Conservation (phyloP, 2,888 invertebrate species). For the Hetaerina titia region DNA sequence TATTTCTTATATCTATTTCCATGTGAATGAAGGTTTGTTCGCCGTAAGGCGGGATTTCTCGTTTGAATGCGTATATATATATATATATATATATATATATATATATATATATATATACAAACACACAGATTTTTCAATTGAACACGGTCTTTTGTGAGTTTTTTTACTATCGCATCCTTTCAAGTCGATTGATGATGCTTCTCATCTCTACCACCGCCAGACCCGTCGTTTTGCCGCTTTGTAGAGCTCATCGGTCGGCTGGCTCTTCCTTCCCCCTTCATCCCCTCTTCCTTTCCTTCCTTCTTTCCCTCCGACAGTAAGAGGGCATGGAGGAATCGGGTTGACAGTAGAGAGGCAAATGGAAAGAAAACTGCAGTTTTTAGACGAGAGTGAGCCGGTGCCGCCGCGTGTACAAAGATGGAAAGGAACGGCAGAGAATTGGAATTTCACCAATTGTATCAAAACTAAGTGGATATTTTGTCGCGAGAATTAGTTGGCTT, state of each 20-base stretch:
- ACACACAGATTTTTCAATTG: background rate
- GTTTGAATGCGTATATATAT: no score
- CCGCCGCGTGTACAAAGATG: background rate
- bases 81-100: no score
- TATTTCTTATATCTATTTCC: no score
- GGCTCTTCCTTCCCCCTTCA: background rate
- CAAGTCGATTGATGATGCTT: constrained; percentile 14
- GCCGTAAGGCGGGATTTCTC: no score
- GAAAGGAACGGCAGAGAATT: background rate
- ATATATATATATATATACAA: no score
- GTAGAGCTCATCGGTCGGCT: background rate
- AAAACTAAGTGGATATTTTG: no score
- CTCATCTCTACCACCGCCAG: background rate
- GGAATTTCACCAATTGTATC: background rate
- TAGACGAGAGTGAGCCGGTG: background rate
- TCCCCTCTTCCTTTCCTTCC: background rate
- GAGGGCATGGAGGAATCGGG: background rate
- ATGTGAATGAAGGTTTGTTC: no score
- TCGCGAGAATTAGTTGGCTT: no score
- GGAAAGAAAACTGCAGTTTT: background rate
- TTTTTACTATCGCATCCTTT: constrained; percentile 43
- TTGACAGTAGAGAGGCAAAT: background rate
- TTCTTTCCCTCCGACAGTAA: background rate
- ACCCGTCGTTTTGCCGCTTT: background rate
- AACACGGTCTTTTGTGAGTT: background rate